Conservation (phyloP, 2,113 vertebrate species). For the Hepsetus odoe region DNA sequence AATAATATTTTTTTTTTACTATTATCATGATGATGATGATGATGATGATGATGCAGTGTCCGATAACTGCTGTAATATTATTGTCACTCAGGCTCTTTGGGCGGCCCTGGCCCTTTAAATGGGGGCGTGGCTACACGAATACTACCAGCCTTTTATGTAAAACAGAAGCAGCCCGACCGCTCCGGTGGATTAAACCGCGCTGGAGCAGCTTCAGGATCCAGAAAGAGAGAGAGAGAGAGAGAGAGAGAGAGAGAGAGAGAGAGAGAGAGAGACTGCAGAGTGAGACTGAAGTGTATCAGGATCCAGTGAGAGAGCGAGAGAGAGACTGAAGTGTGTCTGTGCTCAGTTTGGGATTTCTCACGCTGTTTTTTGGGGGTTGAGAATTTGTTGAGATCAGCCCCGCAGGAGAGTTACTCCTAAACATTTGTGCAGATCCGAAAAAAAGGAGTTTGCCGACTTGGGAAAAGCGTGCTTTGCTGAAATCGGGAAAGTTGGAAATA, state of each 20-base stretch:
- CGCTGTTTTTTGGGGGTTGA: neutral
- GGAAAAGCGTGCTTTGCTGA: neutral
- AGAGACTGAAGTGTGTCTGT: neutral
- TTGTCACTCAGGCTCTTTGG: neutral
- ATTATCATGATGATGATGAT: too few relatives aligned
- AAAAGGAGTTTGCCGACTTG: neutral
- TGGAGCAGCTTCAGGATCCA: slow-evolving; percentile 63
- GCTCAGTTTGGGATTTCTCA: neutral
- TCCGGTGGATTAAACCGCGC: slow-evolving; percentile 64
- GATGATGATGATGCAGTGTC: too few relatives aligned
- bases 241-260: too few relatives aligned
- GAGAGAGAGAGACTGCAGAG: too few relatives aligned
- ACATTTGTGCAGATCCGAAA: neutral
- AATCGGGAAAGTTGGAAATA: slow-evolving; percentile 9
- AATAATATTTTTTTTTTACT: too few relatives aligned
- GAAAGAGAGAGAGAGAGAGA: too few relatives aligned
- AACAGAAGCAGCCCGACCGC: slow-evolving; percentile 56
- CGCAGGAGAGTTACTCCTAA: slow-evolving; percentile 14
- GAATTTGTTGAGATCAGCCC: neutral
- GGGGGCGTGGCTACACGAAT: slow-evolving; percentile 67
- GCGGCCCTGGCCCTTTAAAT: slow-evolving; percentile 70
- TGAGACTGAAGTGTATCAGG: too few relatives aligned
- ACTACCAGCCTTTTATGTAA: slow-evolving; percentile 70
- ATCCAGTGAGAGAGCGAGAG: slow-evolving; percentile 53
- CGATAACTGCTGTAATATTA: too few relatives aligned